These are phyloP conservation scores for Australoheros facetus DNA, from an alignment of 2,797 vertebrate genomes.

Conservation along the genomic window DNA sequence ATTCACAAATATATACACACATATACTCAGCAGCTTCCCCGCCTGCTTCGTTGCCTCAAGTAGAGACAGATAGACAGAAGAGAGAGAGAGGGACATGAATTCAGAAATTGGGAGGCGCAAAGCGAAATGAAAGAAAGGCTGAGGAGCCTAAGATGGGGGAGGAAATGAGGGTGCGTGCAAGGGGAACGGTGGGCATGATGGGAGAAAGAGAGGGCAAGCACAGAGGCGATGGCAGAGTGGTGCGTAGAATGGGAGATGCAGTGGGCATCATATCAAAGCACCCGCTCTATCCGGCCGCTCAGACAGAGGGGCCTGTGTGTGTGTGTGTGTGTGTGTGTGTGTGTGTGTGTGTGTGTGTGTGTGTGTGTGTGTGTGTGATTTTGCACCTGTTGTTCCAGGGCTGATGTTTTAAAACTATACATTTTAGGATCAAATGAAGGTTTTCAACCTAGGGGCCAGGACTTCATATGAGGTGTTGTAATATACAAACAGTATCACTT, in stretches of 20 bases:
- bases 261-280: constrained; percentile 78
- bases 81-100: constrained; percentile 22
- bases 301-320: constrained; percentile 72
- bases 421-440: constrained; percentile 33
- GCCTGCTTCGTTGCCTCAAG: constrained; percentile 41
- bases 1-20: neutral
- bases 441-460: constrained; percentile 1
- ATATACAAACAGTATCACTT: neutral
- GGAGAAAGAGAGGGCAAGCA: constrained; percentile 34
- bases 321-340: constrained; percentile 28
- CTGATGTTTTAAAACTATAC: constrained; percentile 29
- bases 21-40: neutral
- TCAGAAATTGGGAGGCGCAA: constrained; percentile 44
- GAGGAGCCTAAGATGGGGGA: constrained; percentile 55
- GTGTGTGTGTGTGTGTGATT: constrained; percentile 22
- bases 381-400: constrained; percentile 71
- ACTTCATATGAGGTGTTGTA: neutral
- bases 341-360: constrained; percentile 33
- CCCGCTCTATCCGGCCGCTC: constrained; percentile 67
- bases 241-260: constrained; percentile 63
- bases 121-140: constrained; percentile 60
- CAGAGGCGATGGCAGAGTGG: constrained; percentile 47
- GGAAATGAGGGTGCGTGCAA: constrained; percentile 33
- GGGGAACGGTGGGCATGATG: constrained; percentile 39
- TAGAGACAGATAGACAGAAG: neutral